These are phyloP conservation scores for Digitonthophagus gazella DNA, from an alignment of 2,888 invertebrate species.

Conservation along the genomic window DNA sequence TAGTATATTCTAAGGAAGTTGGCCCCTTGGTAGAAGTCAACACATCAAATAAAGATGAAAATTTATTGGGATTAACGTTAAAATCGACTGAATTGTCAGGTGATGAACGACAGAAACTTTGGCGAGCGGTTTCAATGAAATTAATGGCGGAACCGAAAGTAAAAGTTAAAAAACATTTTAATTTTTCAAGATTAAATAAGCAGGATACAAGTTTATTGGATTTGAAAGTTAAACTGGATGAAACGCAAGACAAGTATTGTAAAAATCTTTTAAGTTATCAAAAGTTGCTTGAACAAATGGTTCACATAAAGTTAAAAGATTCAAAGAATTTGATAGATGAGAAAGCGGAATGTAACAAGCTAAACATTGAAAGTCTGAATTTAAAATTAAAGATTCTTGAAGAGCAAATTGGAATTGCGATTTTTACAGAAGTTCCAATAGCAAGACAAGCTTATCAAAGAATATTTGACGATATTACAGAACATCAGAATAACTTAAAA, in stretches of 20 bases:
- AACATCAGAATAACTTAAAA: conserved; percentile 43
- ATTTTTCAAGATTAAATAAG: not conserved
- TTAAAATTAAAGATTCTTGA: conserved; percentile 42
- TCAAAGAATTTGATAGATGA: conserved; percentile 42
- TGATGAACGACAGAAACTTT: no score
- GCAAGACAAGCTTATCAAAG: conserved; percentile 49
- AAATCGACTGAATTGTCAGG: no score
- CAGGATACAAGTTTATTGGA: conserved; percentile 28
- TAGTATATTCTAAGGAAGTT: not conserved
- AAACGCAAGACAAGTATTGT: conserved; percentile 44
- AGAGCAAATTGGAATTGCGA: conserved; percentile 39
- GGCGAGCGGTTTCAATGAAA: not conserved
- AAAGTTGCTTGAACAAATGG: conserved; percentile 45
- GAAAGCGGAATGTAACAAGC: conserved; percentile 44
- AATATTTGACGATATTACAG: conserved; percentile 45
- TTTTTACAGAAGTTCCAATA: conserved; percentile 49
- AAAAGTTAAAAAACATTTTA: not conserved
- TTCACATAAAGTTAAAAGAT: conserved; percentile 42
- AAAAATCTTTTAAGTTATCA: conserved; percentile 41
- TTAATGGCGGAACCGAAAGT: no score
- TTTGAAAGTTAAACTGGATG: conserved; percentile 46
- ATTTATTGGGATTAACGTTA: not conserved
- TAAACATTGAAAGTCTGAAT: conserved; percentile 44
- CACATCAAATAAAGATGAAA: not conserved
- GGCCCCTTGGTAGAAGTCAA: not conserved